Conservation (phyloP, 2,797 vertebrate species). For the Parauchenoglanis ngamensis region DNA sequence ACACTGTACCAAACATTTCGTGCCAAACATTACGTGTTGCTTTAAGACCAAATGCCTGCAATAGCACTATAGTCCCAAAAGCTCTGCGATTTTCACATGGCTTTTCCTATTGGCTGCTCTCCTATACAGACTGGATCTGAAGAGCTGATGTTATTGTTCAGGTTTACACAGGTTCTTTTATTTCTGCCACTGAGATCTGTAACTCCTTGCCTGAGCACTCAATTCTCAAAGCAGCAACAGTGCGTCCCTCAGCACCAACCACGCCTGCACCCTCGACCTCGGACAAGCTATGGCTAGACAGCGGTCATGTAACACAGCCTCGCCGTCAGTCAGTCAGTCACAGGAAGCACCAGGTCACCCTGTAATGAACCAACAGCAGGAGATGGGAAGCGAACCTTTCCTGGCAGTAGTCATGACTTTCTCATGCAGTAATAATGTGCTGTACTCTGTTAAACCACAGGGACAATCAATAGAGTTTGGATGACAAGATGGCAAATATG, state of each 20-base stretch:
- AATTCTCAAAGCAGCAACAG: no score
- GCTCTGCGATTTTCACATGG: no score
- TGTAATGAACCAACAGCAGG: neutral
- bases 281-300: neutral
- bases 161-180: no score
- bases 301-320: neutral
- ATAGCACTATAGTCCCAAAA: no score
- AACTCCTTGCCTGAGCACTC: no score
- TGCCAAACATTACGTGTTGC: no score
- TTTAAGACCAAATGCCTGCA: neutral
- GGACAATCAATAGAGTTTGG: neutral
- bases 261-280: neutral
- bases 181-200: no score
- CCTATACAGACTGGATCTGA: no score
- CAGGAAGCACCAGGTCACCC: neutral
- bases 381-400: neutral
- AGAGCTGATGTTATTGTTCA: no score
- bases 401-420: neutral
- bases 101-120: no score
- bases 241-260: no score
- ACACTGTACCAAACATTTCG: no score
- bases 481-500: neutral
- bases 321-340: neutral
- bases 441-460: neutral
- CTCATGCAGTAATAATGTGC: neutral